A percentile compares a stretch with the other conserved stretches of the same genome.
Conservation (phyloP, 2,113 vertebrate genomes). For the Malurus cyaneus region DNA sequence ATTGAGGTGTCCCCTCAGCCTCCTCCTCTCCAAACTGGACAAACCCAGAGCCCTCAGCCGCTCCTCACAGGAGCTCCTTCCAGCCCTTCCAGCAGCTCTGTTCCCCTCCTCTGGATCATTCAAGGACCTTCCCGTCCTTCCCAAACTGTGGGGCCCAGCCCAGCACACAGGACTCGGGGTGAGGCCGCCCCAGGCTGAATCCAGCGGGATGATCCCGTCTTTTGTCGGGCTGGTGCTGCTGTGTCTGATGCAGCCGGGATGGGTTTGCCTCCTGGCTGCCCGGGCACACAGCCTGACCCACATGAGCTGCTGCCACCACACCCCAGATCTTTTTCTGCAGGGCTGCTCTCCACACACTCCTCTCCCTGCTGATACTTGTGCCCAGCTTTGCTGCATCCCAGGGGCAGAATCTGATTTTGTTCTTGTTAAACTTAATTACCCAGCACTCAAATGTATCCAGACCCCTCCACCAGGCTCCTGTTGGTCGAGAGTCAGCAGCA, state of each 20-base stretch:
- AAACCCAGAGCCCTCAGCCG: accelerated
- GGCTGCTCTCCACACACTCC: background rate
- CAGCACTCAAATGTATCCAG: background rate
- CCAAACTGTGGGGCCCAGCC: background rate
- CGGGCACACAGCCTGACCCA: background rate
- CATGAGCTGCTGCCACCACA: background rate
- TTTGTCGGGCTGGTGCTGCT: accelerated
- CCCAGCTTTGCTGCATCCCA: background rate
- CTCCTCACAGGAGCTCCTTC: background rate
- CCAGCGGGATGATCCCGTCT: background rate
- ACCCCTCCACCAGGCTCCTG: background rate
- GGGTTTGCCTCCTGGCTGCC: background rate
- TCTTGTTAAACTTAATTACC: background rate
- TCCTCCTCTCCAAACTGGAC: background rate
- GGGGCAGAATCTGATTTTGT: background rate
- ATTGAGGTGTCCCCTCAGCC: background rate
- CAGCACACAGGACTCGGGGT: background rate
- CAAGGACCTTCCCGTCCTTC: background rate
- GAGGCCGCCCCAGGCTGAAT: accelerated
- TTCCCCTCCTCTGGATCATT: background rate
- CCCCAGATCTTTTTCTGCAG: background rate
- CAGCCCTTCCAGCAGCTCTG: background rate
- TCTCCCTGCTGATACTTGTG: background rate
- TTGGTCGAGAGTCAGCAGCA: background rate
- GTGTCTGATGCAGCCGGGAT: background rate